Evolutionary conservation across 2,113 vertebrate species (phyloP).

Genomic region (Oxyura jamaicensis): DNA sequence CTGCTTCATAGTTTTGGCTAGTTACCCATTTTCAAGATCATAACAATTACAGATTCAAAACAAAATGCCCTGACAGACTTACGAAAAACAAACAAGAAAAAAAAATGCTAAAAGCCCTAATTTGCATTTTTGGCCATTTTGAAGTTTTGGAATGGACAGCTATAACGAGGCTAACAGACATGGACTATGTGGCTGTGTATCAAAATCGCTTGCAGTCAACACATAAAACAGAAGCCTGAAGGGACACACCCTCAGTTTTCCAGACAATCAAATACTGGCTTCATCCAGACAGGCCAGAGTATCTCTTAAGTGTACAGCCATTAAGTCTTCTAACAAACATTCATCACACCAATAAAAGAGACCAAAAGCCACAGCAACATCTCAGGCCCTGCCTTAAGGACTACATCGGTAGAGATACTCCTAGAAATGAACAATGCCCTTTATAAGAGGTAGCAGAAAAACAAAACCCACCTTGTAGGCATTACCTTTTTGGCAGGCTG

Average conservation of each 20-base stretch:
- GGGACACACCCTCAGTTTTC: background rate
- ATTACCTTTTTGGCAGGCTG: background rate
- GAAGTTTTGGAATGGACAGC: background rate
- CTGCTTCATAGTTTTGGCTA: background rate
- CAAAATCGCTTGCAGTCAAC: background rate
- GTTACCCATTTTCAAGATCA: background rate
- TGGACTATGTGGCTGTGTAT: rapidly evolving
- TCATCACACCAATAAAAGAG: background rate
- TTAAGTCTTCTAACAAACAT: background rate
- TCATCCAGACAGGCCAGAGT: background rate
- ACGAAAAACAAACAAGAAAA: background rate
- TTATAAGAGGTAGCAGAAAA: background rate
- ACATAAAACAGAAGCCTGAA: background rate
- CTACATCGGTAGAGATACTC: rapidly evolving
- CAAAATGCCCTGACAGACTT: background rate
- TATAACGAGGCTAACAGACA: background rate
- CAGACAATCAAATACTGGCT: background rate
- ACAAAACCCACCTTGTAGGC: background rate
- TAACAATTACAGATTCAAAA: background rate
- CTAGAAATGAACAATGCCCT: rapidly evolving
- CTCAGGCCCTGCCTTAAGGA: background rate
- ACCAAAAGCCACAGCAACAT: background rate
- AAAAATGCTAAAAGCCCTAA: background rate
- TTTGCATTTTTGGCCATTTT: background rate
- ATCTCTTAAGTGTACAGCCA: background rate